Conservation (phyloP, 2,113 vertebrate species). For the Natator depressus region DNA sequence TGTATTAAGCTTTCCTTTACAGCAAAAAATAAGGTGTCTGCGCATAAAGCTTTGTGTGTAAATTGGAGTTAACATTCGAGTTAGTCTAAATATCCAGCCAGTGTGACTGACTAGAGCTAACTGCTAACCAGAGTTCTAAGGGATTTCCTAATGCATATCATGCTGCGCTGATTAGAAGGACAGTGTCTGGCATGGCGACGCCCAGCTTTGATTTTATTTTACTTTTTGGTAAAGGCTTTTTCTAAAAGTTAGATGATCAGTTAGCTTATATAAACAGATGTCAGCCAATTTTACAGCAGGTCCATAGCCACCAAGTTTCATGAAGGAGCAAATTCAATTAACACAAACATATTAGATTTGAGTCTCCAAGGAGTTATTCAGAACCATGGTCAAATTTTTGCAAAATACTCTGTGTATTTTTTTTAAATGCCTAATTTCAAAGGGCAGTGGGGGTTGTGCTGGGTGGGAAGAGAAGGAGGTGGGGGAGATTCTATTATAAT, state of each 20-base stretch:
- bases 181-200: not conserved
- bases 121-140: conserved; percentile 21
- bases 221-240: not conserved
- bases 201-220: not conserved
- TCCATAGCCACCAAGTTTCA: not conserved
- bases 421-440: conserved; percentile 46
- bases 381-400: conserved; percentile 11
- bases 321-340: not conserved
- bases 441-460: not conserved
- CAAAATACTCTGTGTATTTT: conserved; percentile 20
- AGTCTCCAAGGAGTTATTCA: conserved; percentile 32
- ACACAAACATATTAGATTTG: conserved; percentile 47
- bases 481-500: not conserved
- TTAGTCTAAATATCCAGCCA: conserved; percentile 22
- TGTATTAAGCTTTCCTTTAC: conserved; percentile 55
- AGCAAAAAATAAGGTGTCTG: conserved; percentile 38
- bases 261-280: not conserved
- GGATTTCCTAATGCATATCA: not conserved
- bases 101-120: conserved; percentile 36
- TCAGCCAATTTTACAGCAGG: not conserved
- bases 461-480: not conserved
- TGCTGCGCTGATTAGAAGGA: not conserved
- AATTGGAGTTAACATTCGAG: conserved; percentile 24
- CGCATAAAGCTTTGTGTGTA: conserved; percentile 30
- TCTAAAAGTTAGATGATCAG: not conserved